Conservation (phyloP, 2,888 invertebrate genomes). For the Melinaea menophilus region DNA sequence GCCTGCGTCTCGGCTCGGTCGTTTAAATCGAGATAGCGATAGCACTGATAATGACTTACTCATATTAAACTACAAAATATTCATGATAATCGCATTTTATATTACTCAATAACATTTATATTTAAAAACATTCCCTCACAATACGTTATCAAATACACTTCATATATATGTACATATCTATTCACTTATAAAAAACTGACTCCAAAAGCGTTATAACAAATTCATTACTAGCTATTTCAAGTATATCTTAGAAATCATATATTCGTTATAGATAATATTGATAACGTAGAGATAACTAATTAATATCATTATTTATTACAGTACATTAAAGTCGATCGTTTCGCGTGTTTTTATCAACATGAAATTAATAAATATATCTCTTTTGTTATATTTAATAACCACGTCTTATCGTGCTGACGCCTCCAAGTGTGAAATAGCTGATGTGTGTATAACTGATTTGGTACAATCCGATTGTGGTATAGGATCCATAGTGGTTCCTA, state of each 20-base stretch:
- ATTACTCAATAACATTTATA: not conserved
- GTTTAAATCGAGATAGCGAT: constrained; percentile 74
- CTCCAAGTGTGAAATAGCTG: constrained; percentile 50
- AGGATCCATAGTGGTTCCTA: constrained; percentile 45
- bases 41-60: constrained; percentile 62
- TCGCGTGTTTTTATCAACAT: constrained; percentile 19
- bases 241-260: constrained; percentile 24
- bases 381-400: constrained; percentile 31
- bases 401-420: constrained; percentile 15
- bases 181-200: not conserved
- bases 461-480: constrained; percentile 45
- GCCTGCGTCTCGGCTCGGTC: constrained; percentile 54
- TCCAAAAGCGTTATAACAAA: not conserved
- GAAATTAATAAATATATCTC: constrained; percentile 12
- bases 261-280: constrained; percentile 27
- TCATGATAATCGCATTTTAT: constrained; percentile 15
- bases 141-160: too few species aligned
- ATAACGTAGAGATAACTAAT: constrained; percentile 49
- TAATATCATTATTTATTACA: constrained; percentile 27
- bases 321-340: constrained; percentile 15
- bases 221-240: not conserved
- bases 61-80: constrained; percentile 32
- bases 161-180: not conserved
- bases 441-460: constrained; percentile 60
- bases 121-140: not conserved